Percentiles rank a stretch among this genome's conserved stretches.
phyloP scores from a whole-genome alignment of 2,888 invertebrate genomes.

The Caenorhabditis panamensis region DNA sequence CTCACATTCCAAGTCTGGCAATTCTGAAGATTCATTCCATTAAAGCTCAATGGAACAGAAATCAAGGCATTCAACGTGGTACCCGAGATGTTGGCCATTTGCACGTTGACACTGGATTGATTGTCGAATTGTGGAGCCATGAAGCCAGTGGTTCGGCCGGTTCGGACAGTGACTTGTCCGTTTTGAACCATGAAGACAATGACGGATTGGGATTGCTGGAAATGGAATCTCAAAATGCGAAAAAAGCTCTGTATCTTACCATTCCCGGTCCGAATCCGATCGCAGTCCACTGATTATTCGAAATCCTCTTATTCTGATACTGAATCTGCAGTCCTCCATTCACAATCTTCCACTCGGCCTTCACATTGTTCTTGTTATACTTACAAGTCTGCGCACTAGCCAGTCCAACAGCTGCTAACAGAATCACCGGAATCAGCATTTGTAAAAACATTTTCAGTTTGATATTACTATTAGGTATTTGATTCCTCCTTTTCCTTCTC shows the following conservation, averaged over 20 bases:
- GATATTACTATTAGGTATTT: too few species aligned
- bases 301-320: conserved; percentile 39
- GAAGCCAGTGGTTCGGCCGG: conserved; percentile 54
- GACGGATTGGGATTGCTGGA: conserved; percentile 47
- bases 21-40: conserved; percentile 47
- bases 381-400: conserved; percentile 29
- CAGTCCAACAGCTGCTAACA: conserved; percentile 16
- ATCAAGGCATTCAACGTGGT: conserved; percentile 45
- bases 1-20: conserved; percentile 64
- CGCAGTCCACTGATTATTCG: conserved; percentile 61
- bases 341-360: conserved; percentile 38
- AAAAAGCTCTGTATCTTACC: too few species aligned
- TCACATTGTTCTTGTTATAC: conserved; percentile 18
- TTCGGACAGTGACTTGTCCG: conserved; percentile 35
- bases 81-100: conserved; percentile 41
- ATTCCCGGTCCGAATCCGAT: conserved; percentile 58
- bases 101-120: conserved; percentile 15
- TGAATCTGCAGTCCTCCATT: conserved; percentile 47
- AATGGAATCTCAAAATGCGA: too few species aligned
- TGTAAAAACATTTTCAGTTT: conserved; percentile 38
- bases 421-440: conserved; percentile 23
- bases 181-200: conserved; percentile 53
- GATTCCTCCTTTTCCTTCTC: neutral
- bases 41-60: conserved; percentile 40
- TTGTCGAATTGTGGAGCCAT: conserved; percentile 44